Evolutionary conservation across 2,113 vertebrate species (phyloP).

Genomic region (Chaenogobius annularis): DNA sequence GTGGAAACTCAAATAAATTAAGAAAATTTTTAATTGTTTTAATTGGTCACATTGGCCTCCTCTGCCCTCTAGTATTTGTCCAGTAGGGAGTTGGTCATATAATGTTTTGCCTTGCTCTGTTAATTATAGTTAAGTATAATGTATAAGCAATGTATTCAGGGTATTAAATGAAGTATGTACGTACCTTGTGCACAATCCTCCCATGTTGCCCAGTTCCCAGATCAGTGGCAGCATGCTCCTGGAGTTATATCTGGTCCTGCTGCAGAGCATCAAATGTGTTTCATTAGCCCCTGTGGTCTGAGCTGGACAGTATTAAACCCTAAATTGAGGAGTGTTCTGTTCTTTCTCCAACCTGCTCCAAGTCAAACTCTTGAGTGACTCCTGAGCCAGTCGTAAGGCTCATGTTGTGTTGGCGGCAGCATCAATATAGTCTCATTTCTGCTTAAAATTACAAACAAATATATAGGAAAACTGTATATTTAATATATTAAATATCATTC

Average conservation of each 20-base stretch:
- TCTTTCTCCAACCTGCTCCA: conserved; percentile 33
- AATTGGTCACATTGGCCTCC: too few species aligned
- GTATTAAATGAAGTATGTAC: background rate
- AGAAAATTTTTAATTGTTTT: background rate
- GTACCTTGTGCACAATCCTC: too few species aligned
- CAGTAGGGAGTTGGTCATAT: background rate
- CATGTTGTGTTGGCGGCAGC: conserved; percentile 17
- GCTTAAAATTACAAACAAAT: too few species aligned
- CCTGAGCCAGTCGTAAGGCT: conserved; percentile 24
- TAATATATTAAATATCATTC: too few species aligned
- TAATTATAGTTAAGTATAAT: background rate
- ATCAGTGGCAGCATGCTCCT: background rate
- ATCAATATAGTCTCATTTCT: background rate
- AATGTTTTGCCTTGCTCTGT: background rate
- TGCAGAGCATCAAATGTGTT: conserved; percentile 19
- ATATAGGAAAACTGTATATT: too few species aligned
- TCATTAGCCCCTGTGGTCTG: conserved; percentile 21
- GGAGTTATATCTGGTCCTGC: conserved; percentile 14
- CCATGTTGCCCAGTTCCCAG: too few species aligned
- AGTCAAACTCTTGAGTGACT: conserved; percentile 45
- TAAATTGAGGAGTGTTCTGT: conserved; percentile 13
- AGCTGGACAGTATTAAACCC: conserved; percentile 43
- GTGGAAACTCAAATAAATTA: too few species aligned
- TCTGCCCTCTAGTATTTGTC: too few species aligned
- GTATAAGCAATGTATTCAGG: too few species aligned